Percentiles rank a stretch among this genome's conserved stretches.
Conservation (phyloP, 2,113 vertebrate genomes). For the Emydura subglobosa region DNA sequence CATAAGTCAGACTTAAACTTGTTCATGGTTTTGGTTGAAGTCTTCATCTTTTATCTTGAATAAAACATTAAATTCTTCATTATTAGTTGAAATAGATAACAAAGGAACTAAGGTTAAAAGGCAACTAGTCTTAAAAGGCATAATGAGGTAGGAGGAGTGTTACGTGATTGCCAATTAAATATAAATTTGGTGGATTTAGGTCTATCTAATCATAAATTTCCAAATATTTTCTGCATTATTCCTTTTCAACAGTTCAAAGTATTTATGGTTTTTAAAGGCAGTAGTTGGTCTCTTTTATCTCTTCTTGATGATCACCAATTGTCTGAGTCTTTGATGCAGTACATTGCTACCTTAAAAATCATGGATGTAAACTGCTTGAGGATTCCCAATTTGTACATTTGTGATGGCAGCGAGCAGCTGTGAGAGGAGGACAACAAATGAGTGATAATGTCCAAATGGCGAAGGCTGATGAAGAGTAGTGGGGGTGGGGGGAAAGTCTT, state of each 20-base stretch:
- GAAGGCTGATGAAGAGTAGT: background rate
- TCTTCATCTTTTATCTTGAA: background rate
- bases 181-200: background rate
- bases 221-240: background rate
- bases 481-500: no score
- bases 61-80: background rate
- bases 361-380: background rate
- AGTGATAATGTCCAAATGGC: background rate
- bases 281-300: background rate
- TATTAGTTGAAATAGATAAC: background rate
- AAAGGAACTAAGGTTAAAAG: background rate
- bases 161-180: background rate
- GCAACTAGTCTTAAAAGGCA: background rate
- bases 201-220: background rate
- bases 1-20: background rate
- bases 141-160: background rate
- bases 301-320: background rate
- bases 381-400: background rate
- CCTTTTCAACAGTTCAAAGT: background rate
- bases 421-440: background rate
- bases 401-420: background rate
- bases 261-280: constrained; percentile 11
- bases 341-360: background rate
- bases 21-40: background rate
- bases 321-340: background rate